Conservation (phyloP, 1,140 invertebrate genomes). For the Conopomorpha cramerella region DNA sequence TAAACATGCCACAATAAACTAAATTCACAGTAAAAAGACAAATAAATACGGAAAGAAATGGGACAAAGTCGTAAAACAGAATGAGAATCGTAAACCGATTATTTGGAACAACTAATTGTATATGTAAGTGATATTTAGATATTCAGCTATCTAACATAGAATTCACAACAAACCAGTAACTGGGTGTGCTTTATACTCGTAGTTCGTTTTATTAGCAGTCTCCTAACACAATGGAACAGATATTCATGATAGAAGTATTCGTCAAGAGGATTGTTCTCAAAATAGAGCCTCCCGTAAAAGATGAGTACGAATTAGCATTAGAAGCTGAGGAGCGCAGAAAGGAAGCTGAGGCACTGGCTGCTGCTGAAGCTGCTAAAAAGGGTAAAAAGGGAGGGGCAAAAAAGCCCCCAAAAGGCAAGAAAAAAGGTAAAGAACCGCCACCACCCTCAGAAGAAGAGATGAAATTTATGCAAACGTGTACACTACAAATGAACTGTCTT, state of each 20-base stretch:
- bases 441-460: slow-evolving; percentile 49
- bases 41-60: not conserved
- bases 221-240: slow-evolving; percentile 42
- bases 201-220: slow-evolving; percentile 4
- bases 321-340: slow-evolving; percentile 32
- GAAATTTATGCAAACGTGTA: slow-evolving; percentile 49
- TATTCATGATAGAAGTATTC: slow-evolving; percentile 51
- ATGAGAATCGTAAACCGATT: not conserved
- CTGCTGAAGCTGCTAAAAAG: slow-evolving; percentile 28
- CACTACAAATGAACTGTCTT: slow-evolving; percentile 43
- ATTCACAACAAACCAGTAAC: not conserved
- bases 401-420: slow-evolving; percentile 15
- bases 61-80: too few species aligned
- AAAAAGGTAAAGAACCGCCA: slow-evolving; percentile 40
- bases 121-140: not conserved
- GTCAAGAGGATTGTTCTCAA: slow-evolving; percentile 45
- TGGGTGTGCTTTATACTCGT: too few species aligned
- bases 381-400: slow-evolving; percentile 24
- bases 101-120: not conserved
- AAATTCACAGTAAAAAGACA: not conserved
- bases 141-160: not conserved
- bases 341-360: slow-evolving; percentile 37
- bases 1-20: too few species aligned
- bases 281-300: slow-evolving; percentile 44
- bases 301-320: slow-evolving; percentile 37